A percentile compares a stretch with the other conserved stretches of the same genome.
Conservation (phyloP, 2,797 vertebrate species). For the Scomberomorus guttatus region DNA sequence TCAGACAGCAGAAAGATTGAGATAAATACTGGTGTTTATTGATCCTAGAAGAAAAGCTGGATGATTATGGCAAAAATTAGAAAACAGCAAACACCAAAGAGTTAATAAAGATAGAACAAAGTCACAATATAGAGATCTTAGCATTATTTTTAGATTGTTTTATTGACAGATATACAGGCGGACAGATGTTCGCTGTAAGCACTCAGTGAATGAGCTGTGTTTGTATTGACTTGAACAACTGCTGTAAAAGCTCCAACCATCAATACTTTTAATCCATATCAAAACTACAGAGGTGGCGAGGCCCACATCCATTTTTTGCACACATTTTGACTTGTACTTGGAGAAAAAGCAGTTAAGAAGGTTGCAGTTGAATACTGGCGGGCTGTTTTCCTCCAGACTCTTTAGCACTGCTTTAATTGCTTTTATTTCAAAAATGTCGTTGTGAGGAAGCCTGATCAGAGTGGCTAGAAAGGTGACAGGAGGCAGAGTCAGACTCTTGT, state of each 20-base stretch:
- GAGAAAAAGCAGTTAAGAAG: too few species aligned
- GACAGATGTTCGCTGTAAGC: conserved; percentile 6
- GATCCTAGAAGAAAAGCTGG: background rate
- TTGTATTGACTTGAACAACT: background rate
- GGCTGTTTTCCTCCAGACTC: too few species aligned
- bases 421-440: too few species aligned
- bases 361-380: too few species aligned
- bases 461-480: too few species aligned
- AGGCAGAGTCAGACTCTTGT: too few species aligned
- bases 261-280: background rate
- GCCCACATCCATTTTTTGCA: background rate
- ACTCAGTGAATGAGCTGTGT: background rate
- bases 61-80: background rate
- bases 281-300: background rate
- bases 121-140: background rate
- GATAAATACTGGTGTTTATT: conserved; percentile 3
- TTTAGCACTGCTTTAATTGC: too few species aligned
- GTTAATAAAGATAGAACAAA: background rate
- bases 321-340: too few species aligned
- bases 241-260: background rate
- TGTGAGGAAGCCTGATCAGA: too few species aligned
- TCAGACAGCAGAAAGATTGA: background rate
- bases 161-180: background rate
- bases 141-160: background rate
- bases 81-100: background rate